Conservation (phyloP, 2,888 invertebrate species). For the Autographa gamma region DNA sequence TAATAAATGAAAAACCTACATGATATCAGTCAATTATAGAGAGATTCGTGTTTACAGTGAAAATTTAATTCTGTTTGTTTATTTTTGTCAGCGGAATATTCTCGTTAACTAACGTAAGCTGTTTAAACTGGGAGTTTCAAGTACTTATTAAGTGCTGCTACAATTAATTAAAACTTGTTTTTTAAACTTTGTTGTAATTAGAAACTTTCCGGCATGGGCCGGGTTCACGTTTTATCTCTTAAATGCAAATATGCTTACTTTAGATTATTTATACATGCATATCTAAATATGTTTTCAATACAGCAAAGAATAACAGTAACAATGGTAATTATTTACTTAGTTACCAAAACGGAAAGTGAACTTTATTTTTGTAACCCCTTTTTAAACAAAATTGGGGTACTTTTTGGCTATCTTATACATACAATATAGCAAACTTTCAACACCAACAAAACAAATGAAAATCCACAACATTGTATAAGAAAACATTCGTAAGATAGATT, state of each 20-base stretch:
- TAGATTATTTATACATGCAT: not conserved
- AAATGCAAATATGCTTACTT: not conserved
- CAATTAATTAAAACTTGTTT: slow-evolving; percentile 9
- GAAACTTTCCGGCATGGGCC: not conserved
- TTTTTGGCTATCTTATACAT: not conserved
- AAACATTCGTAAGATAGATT: not conserved
- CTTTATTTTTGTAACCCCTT: not conserved
- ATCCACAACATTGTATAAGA: not conserved
- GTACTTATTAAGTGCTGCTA: not conserved
- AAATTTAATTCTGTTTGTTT: not conserved
- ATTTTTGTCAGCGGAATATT: slow-evolving; percentile 6
- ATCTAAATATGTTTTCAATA: no score
- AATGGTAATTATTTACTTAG: no score
- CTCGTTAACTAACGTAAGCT: slow-evolving; percentile 4
- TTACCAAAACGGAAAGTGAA: not conserved
- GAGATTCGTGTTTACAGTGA: not conserved
- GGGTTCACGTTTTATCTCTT: not conserved
- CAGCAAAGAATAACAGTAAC: no score
- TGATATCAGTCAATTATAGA: slow-evolving; percentile 2
- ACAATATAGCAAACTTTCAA: not conserved
- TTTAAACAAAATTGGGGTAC: not conserved
- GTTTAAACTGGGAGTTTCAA: slow-evolving; percentile 1
- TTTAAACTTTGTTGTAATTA: slow-evolving; percentile 6
- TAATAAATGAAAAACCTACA: slow-evolving; percentile 7
- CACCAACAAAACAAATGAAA: not conserved